Conservation (phyloP, 2,888 invertebrate species). For the Rhopalosiphum nymphaeae region DNA sequence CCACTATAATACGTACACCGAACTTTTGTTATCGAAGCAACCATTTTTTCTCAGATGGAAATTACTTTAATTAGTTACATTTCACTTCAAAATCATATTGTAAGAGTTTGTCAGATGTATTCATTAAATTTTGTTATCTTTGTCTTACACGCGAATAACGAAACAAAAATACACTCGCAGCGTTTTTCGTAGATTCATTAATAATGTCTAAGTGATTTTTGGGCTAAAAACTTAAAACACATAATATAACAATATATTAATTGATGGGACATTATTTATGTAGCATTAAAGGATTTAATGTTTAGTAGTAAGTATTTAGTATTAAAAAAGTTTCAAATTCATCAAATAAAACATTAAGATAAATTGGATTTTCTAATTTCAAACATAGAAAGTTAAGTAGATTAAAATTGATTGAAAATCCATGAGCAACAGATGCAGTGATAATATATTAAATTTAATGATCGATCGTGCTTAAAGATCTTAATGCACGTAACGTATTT, state of each 20-base stretch:
- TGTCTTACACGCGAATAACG: not conserved
- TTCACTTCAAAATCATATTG: not conserved
- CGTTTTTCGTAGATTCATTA: not conserved
- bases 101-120: not conserved
- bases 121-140: not conserved
- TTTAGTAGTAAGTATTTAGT: not conserved
- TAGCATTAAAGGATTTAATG: not conserved
- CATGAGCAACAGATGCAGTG: not conserved
- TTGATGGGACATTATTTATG: not conserved
- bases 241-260: not conserved
- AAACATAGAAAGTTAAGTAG: not conserved
- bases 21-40: not conserved
- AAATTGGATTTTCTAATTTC: not conserved
- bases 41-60: not conserved
- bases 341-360: not conserved
- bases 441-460: not conserved
- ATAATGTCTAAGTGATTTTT: not conserved
- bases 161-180: not conserved
- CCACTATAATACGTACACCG: not conserved
- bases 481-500: not conserved
- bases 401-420: not conserved
- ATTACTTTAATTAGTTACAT: not conserved
- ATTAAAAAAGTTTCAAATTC: not conserved
- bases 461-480: not conserved
- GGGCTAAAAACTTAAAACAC: not conserved